Evolutionary conservation across 2,797 vertebrate genomes (phyloP).

Genomic region (Aldrovandia affinis): DNA sequence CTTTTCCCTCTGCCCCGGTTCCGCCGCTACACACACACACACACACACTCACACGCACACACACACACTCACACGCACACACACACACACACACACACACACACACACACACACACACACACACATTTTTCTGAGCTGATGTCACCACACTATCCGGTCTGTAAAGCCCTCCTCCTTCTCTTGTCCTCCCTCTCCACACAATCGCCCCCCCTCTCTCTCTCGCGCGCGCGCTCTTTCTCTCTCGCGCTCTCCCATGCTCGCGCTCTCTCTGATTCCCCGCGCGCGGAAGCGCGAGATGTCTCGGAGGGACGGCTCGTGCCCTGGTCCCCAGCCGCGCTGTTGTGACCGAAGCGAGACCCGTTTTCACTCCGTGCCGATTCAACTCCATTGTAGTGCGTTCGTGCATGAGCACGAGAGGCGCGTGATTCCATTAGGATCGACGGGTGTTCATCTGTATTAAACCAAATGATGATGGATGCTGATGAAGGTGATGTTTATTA

Average conservation of each 20-base stretch:
- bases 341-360: not conserved
- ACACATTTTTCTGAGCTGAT: slow-evolving; percentile 77
- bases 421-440: too few species aligned
- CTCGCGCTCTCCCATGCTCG: too few species aligned
- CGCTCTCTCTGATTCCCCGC: not conserved
- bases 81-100: slow-evolving; percentile 30
- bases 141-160: slow-evolving; percentile 75
- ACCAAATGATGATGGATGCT: too few species aligned
- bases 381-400: not conserved
- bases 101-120: slow-evolving; percentile 35
- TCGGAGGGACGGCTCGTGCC: not conserved
- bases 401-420: too few species aligned
- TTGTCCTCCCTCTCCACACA: slow-evolving; percentile 52
- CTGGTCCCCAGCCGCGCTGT: not conserved
- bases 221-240: too few species aligned
- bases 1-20: slow-evolving; percentile 51
- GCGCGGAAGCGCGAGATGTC: not conserved
- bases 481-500: too few species aligned
- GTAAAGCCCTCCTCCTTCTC: slow-evolving; percentile 69
- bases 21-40: slow-evolving; percentile 50
- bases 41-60: slow-evolving; percentile 31
- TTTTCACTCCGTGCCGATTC: not conserved
- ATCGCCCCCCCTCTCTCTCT: not conserved
- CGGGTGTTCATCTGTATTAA: too few species aligned
- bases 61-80: slow-evolving; percentile 46